Base-by-base conservation (phyloP, 2,113 vertebrate species). In the Arothron firmamentum region DNA sequence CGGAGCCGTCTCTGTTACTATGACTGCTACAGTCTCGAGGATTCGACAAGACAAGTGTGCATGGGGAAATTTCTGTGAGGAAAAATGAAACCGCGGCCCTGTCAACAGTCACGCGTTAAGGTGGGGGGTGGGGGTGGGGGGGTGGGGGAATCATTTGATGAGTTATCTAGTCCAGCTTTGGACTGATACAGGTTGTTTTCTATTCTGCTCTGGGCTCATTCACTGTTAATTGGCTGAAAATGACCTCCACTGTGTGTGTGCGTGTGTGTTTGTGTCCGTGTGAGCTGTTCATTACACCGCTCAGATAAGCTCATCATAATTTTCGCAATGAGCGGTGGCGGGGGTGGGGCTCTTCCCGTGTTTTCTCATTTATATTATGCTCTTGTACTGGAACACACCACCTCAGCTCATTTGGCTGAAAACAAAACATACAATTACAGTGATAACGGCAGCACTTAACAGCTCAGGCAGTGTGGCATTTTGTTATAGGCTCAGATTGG, bases 261-360 rank as follows among this genome's bases (percentile, higher is more conserved):
- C 59, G 64, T 68, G 28, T 65, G 66, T 68, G 63, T 72, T 10
- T 47, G 45, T 46, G 45, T 46, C 9, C 17, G 16, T 17, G 15
- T 46, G 45, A 47, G 67, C 76, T 78, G 80, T 80, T 82, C 70
- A 80, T 78, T 82, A 81, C 75, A 62, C 65, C 47, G 58, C 49
- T 60, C 4, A 73, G 78, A 87, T 87, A 84, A 81, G 71, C 74
- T 74, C 70, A 70, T 78, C 65, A 65, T 79, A 79, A 83, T 84
- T 84, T 83, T 72, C 52, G 67, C 62, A 59, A 5, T 56, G 55
- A 77, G 65, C 47, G 31, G 59, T 69, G 49, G 55, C 6, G 34
- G n/a, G n/a, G n/a, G n/a, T n/a, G n/a, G n/a, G n/a, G 34, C 34
- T 19, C 34, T 28, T 59, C 55, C 55, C 17, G 21, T 74, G 65